Percentiles rank a stretch among this genome's conserved stretches.
Conservation (phyloP, 1,140 invertebrate species). For the Temnothorax curvispinosus region DNA sequence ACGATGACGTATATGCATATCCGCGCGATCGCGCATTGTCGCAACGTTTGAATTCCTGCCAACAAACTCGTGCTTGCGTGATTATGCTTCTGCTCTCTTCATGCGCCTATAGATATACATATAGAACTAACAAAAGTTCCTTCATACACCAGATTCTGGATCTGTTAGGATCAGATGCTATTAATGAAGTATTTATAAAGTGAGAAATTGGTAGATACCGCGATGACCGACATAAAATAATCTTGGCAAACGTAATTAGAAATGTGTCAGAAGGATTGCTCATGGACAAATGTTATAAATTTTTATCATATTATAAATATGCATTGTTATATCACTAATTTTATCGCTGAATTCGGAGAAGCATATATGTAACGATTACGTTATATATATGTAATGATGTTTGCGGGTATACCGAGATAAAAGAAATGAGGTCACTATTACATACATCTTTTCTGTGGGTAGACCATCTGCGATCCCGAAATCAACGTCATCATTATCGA, state of each 20-base stretch:
- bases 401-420: conserved; percentile 46
- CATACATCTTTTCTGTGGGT: conserved; percentile 27
- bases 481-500: conserved; percentile 61
- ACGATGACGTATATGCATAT: conserved; percentile 31
- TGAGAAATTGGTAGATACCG: not conserved
- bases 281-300: conserved; percentile 16
- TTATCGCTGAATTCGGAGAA: conserved; percentile 39
- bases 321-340: conserved; percentile 31
- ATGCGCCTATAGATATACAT: not conserved
- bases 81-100: conserved; percentile 49
- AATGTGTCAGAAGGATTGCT: conserved; percentile 10
- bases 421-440: conserved; percentile 52
- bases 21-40: conserved; percentile 66
- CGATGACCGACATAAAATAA: conserved; percentile 11
- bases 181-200: conserved; percentile 28
- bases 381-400: conserved; percentile 5
- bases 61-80: conserved; percentile 74
- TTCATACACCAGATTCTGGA: not conserved
- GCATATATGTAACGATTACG: conserved; percentile 14
- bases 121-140: not conserved
- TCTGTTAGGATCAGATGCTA: conserved; percentile 1
- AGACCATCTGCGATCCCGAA: conserved; percentile 39
- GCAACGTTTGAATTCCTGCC: conserved; percentile 80
- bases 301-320: conserved; percentile 29
- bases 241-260: conserved; percentile 8